Percentiles rank a stretch among this genome's conserved stretches.
Conservation (phyloP, 2,113 vertebrate genomes). For the Neotragus pygmaeus region DNA sequence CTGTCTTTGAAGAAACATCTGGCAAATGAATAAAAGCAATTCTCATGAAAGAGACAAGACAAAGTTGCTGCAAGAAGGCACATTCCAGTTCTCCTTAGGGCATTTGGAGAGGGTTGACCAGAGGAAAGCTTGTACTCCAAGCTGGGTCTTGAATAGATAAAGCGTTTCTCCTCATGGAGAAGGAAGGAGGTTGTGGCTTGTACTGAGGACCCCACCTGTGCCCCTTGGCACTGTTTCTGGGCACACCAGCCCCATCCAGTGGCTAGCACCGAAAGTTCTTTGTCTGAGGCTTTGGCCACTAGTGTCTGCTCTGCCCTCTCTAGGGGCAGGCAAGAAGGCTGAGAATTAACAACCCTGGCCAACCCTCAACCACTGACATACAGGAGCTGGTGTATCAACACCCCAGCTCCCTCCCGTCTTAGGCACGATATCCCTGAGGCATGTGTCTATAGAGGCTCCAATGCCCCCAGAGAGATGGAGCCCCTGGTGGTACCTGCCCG, state of each 20-base stretch:
- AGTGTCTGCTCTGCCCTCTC: too few relatives aligned
- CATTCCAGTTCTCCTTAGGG: not conserved
- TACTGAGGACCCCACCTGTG: accelerated
- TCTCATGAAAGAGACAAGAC: not conserved
- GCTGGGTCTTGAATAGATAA: not conserved
- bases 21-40: not conserved
- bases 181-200: not conserved
- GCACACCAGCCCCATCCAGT: not conserved
- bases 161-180: not conserved
- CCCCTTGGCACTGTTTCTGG: not conserved
- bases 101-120: not conserved
- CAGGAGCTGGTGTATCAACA: not conserved
- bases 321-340: not conserved
- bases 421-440: accelerated
- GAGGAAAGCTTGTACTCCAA: not conserved
- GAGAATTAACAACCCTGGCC: not conserved
- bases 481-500: too few relatives aligned
- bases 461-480: accelerated
- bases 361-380: not conserved
- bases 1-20: not conserved
- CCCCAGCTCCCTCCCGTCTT: not conserved
- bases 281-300: not conserved
- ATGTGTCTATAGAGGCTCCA: not conserved
- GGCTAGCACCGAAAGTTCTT: not conserved
- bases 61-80: not conserved